Evolutionary conservation across 2,888 invertebrate species (phyloP).

Genomic region (Nineta flava): DNA sequence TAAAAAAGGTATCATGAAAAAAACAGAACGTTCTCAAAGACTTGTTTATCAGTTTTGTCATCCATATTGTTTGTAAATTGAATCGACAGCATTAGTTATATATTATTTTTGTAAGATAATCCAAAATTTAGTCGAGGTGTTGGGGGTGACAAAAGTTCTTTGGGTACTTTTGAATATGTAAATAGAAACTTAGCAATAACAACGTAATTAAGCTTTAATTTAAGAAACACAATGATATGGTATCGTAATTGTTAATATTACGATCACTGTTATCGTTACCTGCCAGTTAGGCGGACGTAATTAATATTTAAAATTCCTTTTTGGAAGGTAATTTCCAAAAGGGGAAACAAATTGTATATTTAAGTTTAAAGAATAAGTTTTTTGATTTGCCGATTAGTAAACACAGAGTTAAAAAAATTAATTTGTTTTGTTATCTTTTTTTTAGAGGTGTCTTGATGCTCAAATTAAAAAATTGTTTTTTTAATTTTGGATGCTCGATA

Average conservation of each 20-base stretch:
- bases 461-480: constrained; percentile 13
- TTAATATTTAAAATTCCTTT: constrained; percentile 10
- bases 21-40: constrained; percentile 93
- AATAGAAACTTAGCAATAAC: neutral
- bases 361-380: constrained; percentile 21
- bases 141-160: neutral
- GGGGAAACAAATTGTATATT: constrained; percentile 16
- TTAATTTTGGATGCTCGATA: constrained; percentile 19
- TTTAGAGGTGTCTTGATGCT: constrained; percentile 16
- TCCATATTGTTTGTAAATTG: constrained; percentile 67
- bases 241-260: constrained; percentile 6
- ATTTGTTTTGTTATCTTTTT: no score
- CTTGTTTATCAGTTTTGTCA: constrained; percentile 98
- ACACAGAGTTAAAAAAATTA: neutral
- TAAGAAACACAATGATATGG: neutral
- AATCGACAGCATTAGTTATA: neutral
- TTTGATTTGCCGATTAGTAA: constrained; percentile 26
- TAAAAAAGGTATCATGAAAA: constrained; percentile 99
- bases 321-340: constrained; percentile 37
- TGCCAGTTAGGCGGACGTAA: constrained; percentile 18
- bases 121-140: neutral
- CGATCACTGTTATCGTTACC: constrained; percentile 7
- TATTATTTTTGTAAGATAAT: constrained; percentile 7
- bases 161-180: no score
- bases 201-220: no score